phyloP scores from a whole-genome alignment of 2,797 vertebrate species.

The Nannoperca obscura region DNA sequence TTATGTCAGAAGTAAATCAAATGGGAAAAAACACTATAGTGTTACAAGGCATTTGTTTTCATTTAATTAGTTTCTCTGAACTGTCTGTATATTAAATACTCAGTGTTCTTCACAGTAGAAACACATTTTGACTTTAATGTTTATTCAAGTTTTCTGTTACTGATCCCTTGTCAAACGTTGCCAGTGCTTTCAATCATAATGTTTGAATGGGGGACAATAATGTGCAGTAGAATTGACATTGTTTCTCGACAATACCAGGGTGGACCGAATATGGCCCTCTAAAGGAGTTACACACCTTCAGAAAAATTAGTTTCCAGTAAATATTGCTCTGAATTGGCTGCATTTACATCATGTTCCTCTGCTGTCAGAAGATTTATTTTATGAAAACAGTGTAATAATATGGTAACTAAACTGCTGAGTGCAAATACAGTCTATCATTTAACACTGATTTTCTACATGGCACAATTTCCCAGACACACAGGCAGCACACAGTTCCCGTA shows the following conservation, averaged over 20 bases:
- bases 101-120: background rate
- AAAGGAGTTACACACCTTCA: background rate
- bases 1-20: too few relatives aligned
- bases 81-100: background rate
- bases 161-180: too few relatives aligned
- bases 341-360: too few relatives aligned
- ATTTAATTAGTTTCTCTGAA: background rate
- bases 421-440: too few relatives aligned
- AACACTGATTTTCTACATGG: too few relatives aligned
- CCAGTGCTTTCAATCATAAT: background rate
- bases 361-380: too few relatives aligned
- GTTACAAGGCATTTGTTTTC: too few relatives aligned
- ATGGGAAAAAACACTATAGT: too few relatives aligned
- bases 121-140: background rate
- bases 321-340: background rate
- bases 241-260: background rate
- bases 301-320: background rate
- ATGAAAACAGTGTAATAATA: too few relatives aligned
- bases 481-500: background rate
- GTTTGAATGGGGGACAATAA: background rate
- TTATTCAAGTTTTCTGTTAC: background rate
- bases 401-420: too few relatives aligned
- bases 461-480: background rate
- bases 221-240: background rate
- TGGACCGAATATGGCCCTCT: background rate